phyloP scores from a whole-genome alignment of 2,113 vertebrate species.

The Pogona vitticeps region DNA sequence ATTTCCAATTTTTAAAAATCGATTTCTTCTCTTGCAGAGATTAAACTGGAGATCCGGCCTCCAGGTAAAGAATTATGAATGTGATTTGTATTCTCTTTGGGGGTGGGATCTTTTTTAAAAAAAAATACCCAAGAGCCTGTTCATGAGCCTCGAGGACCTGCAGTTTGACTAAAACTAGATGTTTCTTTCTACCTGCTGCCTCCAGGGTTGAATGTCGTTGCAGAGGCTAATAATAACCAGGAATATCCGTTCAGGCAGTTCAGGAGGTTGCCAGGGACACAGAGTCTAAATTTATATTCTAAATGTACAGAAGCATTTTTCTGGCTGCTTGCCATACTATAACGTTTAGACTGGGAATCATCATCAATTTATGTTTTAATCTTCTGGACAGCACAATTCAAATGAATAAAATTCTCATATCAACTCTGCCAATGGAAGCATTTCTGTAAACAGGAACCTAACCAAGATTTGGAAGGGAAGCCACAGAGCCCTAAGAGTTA shows the following conservation, averaged over 20 bases:
- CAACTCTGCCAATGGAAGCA: neutral
- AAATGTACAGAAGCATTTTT: neutral
- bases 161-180: neutral
- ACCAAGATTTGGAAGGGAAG: no score
- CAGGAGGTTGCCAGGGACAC: no score
- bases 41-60: slow-evolving; percentile 85
- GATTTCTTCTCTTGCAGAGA: slow-evolving; percentile 80
- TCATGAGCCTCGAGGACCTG: neutral
- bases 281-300: neutral
- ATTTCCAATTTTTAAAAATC: slow-evolving; percentile 57
- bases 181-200: neutral
- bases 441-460: no score
- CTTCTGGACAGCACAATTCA: neutral
- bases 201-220: neutral
- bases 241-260: no score
- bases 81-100: neutral
- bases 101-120: no score
- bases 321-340: neutral
- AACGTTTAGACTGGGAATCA: no score
- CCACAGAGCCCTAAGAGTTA: no score
- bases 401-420: neutral
- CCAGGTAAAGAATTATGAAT: slow-evolving; percentile 81
- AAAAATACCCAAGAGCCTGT: neutral
- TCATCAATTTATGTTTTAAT: no score
- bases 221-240: neutral